These are phyloP conservation scores for Carettochelys insculpta DNA, from an alignment of 2,113 vertebrate genomes.

Conservation along the genomic window DNA sequence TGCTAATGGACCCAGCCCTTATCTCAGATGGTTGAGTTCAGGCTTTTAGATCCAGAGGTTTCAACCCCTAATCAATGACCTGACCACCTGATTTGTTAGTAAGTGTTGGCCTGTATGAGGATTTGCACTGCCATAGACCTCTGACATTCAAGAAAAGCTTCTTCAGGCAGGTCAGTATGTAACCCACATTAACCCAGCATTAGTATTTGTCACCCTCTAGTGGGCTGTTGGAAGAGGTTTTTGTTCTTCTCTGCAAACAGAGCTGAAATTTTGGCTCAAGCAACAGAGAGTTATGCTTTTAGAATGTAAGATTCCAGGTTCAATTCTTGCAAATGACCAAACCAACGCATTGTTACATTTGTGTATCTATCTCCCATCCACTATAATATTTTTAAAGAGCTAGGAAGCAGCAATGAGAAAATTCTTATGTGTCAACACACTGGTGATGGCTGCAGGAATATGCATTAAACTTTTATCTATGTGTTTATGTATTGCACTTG, in stretches of 20 bases:
- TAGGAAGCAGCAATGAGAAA: constrained; percentile 28
- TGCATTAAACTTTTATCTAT: constrained; percentile 69
- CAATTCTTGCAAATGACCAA: neutral
- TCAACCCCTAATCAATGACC: neutral
- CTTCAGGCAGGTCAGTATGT: neutral
- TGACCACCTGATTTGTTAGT: rapidly evolving
- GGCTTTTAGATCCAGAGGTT: neutral
- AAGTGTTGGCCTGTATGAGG: neutral
- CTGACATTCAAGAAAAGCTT: neutral
- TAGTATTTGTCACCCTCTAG: constrained; percentile 64
- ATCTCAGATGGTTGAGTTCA: neutral
- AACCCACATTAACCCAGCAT: neutral
- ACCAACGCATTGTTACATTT: neutral
- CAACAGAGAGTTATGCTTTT: neutral
- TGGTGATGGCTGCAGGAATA: neutral
- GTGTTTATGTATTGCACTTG: constrained; percentile 64
- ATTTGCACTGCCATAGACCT: neutral
- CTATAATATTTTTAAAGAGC: neutral
- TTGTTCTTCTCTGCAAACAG: neutral
- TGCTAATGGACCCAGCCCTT: neutral
- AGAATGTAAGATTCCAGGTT: neutral
- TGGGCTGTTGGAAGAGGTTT: neutral
- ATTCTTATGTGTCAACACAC: neutral
- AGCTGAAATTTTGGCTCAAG: neutral
- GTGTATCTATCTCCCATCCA: neutral